Conservation (phyloP, 1,140 invertebrate species). For the Physella acuta region DNA sequence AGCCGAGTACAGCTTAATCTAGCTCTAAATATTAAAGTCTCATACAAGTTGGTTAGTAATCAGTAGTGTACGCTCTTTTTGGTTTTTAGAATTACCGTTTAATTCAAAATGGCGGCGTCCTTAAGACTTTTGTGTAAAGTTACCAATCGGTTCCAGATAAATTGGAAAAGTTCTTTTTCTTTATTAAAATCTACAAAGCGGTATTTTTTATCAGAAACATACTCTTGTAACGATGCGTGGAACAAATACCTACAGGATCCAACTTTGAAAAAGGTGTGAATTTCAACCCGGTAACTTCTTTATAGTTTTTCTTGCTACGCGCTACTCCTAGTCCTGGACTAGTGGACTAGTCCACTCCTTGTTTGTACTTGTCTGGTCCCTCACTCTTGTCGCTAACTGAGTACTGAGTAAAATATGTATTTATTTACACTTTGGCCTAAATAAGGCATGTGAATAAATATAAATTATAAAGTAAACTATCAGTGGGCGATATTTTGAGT, state of each 20-base stretch:
- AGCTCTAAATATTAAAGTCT: not conserved
- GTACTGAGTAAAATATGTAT: not conserved
- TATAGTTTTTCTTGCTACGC: not conserved
- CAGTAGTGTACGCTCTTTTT: no score
- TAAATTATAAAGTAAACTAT: no score
- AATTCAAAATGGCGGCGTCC: slow-evolving; percentile 16
- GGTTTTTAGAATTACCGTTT: no score
- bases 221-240: slow-evolving; percentile 21
- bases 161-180: not conserved
- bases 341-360: no score
- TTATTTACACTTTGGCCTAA: not conserved
- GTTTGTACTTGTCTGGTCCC: not conserved
- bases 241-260: slow-evolving; percentile 4
- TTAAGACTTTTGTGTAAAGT: not conserved
- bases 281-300: not conserved
- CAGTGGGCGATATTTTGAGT: no score
- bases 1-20: not conserved
- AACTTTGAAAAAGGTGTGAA: slow-evolving; percentile 1
- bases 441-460: not conserved
- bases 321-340: not conserved
- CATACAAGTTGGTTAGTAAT: not conserved
- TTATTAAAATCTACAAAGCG: not conserved
- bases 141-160: not conserved
- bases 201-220: slow-evolving; percentile 15
- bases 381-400: no score